phyloP scores from a whole-genome alignment of 1,140 invertebrate species.

The Penaeus japonicus region DNA sequence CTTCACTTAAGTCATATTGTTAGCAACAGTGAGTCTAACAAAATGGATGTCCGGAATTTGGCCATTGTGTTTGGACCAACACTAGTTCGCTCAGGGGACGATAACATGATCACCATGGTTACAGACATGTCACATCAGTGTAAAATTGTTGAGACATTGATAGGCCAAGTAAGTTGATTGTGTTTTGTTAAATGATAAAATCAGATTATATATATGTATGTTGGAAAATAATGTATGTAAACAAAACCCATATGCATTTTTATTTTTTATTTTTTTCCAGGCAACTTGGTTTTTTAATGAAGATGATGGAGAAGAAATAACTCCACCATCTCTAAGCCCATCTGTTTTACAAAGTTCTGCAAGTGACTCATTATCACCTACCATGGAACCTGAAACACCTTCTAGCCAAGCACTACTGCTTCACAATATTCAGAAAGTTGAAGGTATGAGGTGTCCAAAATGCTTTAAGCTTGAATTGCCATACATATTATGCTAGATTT shows the following conservation, averaged over 20 bases:
- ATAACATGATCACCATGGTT: conserved; percentile 93
- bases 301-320: conserved; percentile 69
- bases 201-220: conserved; percentile 14
- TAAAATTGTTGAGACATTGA: conserved; percentile 91
- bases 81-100: conserved; percentile 84
- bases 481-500: not conserved
- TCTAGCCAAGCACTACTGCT: conserved; percentile 71
- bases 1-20: conserved; percentile 87
- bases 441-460: conserved; percentile 66
- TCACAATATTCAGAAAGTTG: conserved; percentile 72
- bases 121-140: conserved; percentile 98
- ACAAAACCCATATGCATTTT: too few relatives aligned
- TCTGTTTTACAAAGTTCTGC: conserved; percentile 59
- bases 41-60: conserved; percentile 95
- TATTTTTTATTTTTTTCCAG: too few relatives aligned
- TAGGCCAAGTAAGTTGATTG: conserved; percentile 75
- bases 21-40: conserved; percentile 84
- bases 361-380: conserved; percentile 64
- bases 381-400: conserved; percentile 64
- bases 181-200: not conserved
- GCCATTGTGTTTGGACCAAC: conserved; percentile 97
- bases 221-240: not conserved
- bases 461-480: not conserved
- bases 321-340: conserved; percentile 59
- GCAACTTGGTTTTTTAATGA: conserved; percentile 80